Evolutionary conservation across 2,113 vertebrate species (phyloP).

Genomic region (Columba janthina): DNA sequence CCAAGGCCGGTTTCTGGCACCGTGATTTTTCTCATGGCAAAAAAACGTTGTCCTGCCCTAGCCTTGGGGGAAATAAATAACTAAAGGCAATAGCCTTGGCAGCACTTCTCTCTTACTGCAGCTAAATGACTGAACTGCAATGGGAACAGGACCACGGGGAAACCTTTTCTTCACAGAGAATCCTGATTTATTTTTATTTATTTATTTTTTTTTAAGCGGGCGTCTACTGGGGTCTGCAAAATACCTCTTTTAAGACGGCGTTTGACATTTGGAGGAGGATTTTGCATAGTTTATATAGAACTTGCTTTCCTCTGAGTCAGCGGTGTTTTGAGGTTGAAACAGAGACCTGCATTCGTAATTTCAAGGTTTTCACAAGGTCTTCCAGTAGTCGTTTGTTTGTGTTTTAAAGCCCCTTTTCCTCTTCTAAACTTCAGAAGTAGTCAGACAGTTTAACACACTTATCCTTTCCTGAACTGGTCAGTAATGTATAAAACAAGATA

Average conservation of each 20-base stretch:
- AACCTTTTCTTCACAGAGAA: conserved; percentile 20
- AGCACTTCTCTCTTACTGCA: not conserved
- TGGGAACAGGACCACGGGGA: not conserved
- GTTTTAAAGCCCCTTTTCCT: not conserved
- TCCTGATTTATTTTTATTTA: not conserved
- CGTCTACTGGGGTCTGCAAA: not conserved
- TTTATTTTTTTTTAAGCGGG: not conserved
- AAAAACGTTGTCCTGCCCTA: not conserved
- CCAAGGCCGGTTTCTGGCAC: conserved; percentile 35
- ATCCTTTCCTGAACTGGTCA: not conserved
- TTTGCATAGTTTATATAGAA: not conserved
- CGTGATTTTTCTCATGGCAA: not conserved
- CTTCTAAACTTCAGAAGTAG: not conserved
- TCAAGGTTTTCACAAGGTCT: conserved; percentile 24
- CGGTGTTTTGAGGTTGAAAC: not conserved
- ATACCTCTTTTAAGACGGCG: not conserved
- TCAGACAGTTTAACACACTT: not conserved
- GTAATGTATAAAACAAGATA: not conserved
- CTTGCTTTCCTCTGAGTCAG: conserved; percentile 25
- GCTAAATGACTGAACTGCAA: not conserved
- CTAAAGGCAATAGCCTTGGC: conserved; percentile 50
- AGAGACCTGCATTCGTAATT: conserved; percentile 14
- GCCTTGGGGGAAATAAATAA: conserved; percentile 8
- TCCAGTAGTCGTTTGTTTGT: not conserved
- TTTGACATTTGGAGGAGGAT: not conserved